Conservation (phyloP, 2,113 vertebrate genomes). For the Romanogobio albipinnatus region DNA sequence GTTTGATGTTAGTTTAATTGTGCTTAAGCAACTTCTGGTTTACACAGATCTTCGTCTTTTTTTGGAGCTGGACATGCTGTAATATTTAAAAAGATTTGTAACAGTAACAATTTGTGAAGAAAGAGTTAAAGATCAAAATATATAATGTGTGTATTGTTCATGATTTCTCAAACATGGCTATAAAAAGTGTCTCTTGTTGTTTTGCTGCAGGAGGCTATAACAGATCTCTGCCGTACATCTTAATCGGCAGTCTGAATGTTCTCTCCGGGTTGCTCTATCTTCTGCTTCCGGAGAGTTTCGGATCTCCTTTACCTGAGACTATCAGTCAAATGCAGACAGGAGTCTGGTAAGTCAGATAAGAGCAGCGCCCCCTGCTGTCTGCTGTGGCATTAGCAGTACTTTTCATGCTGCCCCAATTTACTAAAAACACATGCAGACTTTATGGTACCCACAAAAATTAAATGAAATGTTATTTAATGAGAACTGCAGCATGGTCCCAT, state of each 20-base stretch:
- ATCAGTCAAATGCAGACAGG: constrained; percentile 85
- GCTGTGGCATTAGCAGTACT: background rate
- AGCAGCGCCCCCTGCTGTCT: background rate
- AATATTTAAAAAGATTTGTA: too few relatives aligned
- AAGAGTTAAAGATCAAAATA: too few relatives aligned
- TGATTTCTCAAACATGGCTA: background rate
- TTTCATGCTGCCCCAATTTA: background rate
- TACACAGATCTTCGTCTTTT: too few relatives aligned
- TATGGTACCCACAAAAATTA: too few relatives aligned
- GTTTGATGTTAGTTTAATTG: too few relatives aligned
- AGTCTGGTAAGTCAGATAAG: constrained; percentile 78
- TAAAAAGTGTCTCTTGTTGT: constrained; percentile 32
- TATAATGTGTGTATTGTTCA: too few relatives aligned
- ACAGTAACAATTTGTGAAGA: too few relatives aligned
- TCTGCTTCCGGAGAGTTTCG: constrained; percentile 86
- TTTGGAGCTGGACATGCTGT: too few relatives aligned
- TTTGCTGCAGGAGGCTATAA: constrained; percentile 80
- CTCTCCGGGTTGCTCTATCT: constrained; percentile 85
- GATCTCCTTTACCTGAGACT: constrained; percentile 84
- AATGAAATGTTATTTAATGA: background rate
- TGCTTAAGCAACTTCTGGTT: too few relatives aligned
- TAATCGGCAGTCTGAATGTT: constrained; percentile 86
- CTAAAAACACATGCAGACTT: background rate
- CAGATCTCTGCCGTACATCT: constrained; percentile 82
- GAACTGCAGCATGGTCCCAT: background rate